A percentile compares a stretch with the other conserved stretches of the same genome.
phyloP scores from a whole-genome alignment of 1,140 invertebrate species.

The Microplitis demolitor region DNA sequence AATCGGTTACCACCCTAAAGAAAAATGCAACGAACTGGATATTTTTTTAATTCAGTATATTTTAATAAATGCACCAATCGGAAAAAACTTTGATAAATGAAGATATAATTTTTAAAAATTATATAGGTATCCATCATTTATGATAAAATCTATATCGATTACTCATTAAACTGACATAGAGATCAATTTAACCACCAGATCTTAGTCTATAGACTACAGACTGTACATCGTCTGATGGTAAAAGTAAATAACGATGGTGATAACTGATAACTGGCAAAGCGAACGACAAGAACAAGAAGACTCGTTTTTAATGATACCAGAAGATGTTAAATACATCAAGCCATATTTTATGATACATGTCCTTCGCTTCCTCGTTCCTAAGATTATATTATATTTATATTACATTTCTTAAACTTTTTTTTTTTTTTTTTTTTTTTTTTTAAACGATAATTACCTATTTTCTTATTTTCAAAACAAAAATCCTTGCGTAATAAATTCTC shows the following conservation, averaged over 20 bases:
- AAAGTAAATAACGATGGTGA: neutral
- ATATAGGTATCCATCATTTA: no score
- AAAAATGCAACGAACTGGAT: neutral
- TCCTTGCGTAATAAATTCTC: neutral
- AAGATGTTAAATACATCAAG: neutral
- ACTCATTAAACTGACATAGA: no score
- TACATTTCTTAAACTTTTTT: no score
- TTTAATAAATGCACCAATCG: no score
- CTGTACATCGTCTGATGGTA: neutral
- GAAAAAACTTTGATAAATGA: no score
- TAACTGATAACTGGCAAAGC: neutral
- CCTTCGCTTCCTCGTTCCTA: constrained; percentile 19
- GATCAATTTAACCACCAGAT: no score
- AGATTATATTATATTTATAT: neutral
- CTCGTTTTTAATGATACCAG: neutral
- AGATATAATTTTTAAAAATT: no score
- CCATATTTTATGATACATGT: neutral
- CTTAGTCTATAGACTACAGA: neutral
- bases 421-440: no score
- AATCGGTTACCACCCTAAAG: neutral
- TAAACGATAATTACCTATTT: constrained; percentile 7
- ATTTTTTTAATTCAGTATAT: no score
- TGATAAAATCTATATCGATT: no score
- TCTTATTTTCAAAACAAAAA: neutral
- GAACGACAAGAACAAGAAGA: neutral